A percentile compares a stretch with the other conserved stretches of the same genome.
Evolutionary conservation across 2,888 invertebrate species (phyloP).

Genomic region (Brachynemurus nebulosus): DNA sequence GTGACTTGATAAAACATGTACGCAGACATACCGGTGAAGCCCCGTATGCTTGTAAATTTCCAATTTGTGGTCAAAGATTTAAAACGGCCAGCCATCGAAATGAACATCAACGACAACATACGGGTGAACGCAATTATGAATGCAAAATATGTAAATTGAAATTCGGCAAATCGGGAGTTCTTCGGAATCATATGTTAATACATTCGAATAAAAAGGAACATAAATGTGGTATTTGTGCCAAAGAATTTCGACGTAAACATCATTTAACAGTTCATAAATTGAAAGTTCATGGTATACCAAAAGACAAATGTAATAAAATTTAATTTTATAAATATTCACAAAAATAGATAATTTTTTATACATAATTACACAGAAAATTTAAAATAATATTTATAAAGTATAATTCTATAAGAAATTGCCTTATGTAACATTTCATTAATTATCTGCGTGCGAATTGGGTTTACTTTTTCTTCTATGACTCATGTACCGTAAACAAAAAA

Average conservation of each 20-base stretch:
- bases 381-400: not conserved
- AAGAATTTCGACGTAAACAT: constrained; percentile 20
- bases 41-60: constrained; percentile 21
- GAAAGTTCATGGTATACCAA: not conserved
- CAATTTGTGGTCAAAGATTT: constrained; percentile 19
- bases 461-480: too few relatives aligned
- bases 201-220: constrained; percentile 21
- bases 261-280: constrained; percentile 19
- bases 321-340: too few relatives aligned
- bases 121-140: constrained; percentile 31
- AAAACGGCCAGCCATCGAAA: constrained; percentile 20
- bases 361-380: too few relatives aligned
- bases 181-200: constrained; percentile 21
- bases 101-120: constrained; percentile 30
- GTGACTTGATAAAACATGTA: constrained; percentile 21
- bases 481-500: too few relatives aligned
- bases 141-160: constrained; percentile 29
- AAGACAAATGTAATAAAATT: too few relatives aligned
- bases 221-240: constrained; percentile 18
- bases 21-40: constrained; percentile 21
- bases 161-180: constrained; percentile 19
- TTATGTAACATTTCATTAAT: too few relatives aligned
- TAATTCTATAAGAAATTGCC: too few relatives aligned
- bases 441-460: too few relatives aligned
- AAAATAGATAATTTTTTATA: too few relatives aligned